Base-by-base conservation (phyloP, 1,140 invertebrate genomes). In the Diuraphis noxia region DNA sequence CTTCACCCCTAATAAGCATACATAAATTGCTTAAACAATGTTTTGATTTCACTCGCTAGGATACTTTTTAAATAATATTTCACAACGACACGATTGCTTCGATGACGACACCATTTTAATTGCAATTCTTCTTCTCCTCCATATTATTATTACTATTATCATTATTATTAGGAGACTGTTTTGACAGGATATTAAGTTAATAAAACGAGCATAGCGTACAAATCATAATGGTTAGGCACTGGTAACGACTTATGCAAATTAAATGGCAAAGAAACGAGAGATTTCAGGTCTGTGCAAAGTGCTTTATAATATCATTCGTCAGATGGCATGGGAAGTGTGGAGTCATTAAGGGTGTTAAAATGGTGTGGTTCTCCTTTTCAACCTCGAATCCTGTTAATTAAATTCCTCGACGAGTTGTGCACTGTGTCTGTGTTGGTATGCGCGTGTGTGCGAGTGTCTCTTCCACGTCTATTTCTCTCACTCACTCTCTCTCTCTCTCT, bases 301-400 rank as follows among this genome's bases (percentile, higher is more conserved):
- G 89, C 89, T 91, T 81, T 91, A 91, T 91, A 90, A 90, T 90
- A 91, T 49, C 72, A 82, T 91, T 79, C 43, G 46, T 91, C 89
- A 82, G 77, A 81, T 38, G 43, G 77, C 36, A 49, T 30, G 43
- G 46, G 77, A 21, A 79, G 63, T n/a, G 41, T 38, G 77, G 89
- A 91, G 89, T 91, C 77, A 82, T 91, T 91, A 91, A 25, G 89
- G 77, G 89, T 91, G 89, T 91, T 91, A 82, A 91, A 91, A 91
- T 40, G 77, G 89, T 40, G 34, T 25, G 56, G 34, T 91, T 91
- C 89, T 91, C 77, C 41, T 82, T 81, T 91, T 82, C 43, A 91
- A 46, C 43, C 89, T 36, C 89, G 41, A 91, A 81, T 46, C 77
- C 89, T 91, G 89, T 91, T 91, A 91, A 91, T 91, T 91, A 91